Percentiles rank a stretch among this genome's conserved stretches.
Conservation (phyloP, 2,113 vertebrate genomes). For the Malurus alboscapulatus region DNA sequence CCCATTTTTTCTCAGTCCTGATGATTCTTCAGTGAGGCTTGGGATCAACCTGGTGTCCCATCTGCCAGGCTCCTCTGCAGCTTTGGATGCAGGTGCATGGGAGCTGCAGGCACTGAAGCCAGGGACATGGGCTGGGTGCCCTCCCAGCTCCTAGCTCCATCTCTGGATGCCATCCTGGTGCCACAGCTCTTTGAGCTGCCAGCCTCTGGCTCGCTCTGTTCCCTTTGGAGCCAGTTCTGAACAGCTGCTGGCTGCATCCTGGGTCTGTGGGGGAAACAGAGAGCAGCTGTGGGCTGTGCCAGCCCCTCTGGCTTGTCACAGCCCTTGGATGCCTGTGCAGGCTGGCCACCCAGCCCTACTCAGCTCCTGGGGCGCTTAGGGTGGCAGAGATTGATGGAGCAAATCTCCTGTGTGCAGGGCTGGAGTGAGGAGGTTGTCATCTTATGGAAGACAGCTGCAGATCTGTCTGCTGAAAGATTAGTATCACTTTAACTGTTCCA, state of each 20-base stretch:
- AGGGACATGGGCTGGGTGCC: fast-evolving
- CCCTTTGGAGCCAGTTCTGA: neutral
- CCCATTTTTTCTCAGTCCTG: neutral
- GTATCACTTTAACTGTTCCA: conserved; percentile 71
- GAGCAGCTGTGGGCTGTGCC: neutral
- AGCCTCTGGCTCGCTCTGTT: neutral
- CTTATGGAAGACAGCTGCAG: conserved; percentile 71
- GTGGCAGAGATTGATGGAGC: neutral
- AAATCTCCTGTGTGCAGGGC: fast-evolving
- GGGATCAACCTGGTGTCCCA: neutral
- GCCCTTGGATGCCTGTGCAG: fast-evolving
- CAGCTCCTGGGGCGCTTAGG: fast-evolving
- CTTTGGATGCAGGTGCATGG: neutral
- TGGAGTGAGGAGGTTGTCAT: neutral
- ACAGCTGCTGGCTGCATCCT: neutral
- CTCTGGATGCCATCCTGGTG: neutral
- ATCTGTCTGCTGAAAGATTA: conserved; percentile 53
- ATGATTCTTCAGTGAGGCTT: neutral
- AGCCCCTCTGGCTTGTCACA: fast-evolving
- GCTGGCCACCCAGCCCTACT: fast-evolving
- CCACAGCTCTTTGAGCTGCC: neutral
- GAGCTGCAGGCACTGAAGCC: neutral
- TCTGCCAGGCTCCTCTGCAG: neutral
- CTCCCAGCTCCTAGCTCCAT: neutral
- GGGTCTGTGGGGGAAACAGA: neutral